Evolutionary conservation across 2,113 vertebrate species (phyloP).

Genomic region (Chloebia gouldiae): DNA sequence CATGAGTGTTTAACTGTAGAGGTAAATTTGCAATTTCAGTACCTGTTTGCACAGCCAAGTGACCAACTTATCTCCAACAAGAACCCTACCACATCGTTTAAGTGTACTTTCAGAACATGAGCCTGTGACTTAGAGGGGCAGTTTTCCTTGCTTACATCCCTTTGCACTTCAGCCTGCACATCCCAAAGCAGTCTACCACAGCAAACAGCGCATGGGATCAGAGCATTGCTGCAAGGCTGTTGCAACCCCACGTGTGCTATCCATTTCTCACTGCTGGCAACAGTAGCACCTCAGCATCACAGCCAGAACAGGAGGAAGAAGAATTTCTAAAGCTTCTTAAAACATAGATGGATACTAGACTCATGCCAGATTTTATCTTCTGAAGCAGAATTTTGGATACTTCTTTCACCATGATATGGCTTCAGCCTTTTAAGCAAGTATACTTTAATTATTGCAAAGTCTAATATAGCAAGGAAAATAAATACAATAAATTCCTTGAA

Average conservation of each 20-base stretch:
- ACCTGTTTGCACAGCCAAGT: background rate
- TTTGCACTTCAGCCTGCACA: background rate
- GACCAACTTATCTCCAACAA: background rate
- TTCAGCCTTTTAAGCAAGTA: background rate
- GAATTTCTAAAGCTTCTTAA: background rate
- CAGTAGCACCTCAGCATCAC: background rate
- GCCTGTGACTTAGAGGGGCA: background rate
- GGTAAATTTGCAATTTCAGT: background rate
- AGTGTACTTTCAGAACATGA: background rate
- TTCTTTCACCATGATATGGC: background rate
- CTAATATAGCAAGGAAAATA: background rate
- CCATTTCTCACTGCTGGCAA: background rate
- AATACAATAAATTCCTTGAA: background rate
- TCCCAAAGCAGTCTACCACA: background rate
- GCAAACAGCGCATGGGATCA: fast-evolving
- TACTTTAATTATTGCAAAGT: background rate
- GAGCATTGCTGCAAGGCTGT: background rate
- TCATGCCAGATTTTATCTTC: background rate
- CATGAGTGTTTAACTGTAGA: fast-evolving
- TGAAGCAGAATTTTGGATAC: background rate
- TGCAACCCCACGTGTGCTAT: background rate
- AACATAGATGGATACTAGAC: background rate
- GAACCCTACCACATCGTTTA: background rate
- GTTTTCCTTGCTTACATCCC: background rate
- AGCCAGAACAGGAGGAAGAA: background rate